Evolutionary conservation across 2,797 vertebrate genomes (phyloP).

Genomic region (Rhinogobio ventralis): DNA sequence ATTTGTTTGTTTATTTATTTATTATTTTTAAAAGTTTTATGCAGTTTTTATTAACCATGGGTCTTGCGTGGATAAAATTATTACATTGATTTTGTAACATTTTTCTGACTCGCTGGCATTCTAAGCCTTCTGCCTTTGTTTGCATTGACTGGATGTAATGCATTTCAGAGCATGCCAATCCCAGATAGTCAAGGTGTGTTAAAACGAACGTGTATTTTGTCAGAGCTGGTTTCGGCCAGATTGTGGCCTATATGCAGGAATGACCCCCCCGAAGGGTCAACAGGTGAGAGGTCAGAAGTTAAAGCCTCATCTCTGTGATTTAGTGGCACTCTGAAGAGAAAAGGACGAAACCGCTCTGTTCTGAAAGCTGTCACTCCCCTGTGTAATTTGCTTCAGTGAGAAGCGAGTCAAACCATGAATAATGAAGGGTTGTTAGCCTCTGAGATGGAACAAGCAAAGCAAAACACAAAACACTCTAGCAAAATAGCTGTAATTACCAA

Average conservation of each 20-base stretch:
- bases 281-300: slow-evolving; percentile 78
- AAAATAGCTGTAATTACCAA: slow-evolving; percentile 84
- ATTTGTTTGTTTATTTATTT: too few species aligned
- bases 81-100: not conserved
- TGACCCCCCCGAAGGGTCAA: slow-evolving; percentile 81
- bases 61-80: not conserved
- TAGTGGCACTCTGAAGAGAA: slow-evolving; percentile 79
- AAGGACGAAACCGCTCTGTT: slow-evolving; percentile 70
- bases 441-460: slow-evolving; percentile 83
- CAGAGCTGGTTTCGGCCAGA: slow-evolving; percentile 39
- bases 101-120: not conserved
- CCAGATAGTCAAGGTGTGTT: slow-evolving; percentile 68
- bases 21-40: too few species aligned
- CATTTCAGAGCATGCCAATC: slow-evolving; percentile 68
- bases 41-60: not conserved
- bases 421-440: slow-evolving; percentile 86
- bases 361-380: slow-evolving; percentile 83
- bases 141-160: slow-evolving; percentile 55
- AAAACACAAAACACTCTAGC: slow-evolving; percentile 84
- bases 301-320: slow-evolving; percentile 76
- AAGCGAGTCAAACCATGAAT: slow-evolving; percentile 78
- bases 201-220: slow-evolving; percentile 55
- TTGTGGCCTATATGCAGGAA: slow-evolving; percentile 34
- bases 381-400: slow-evolving; percentile 63
- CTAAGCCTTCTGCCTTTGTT: not conserved